Evolutionary conservation across 2,888 invertebrate species (phyloP), one percentile per base, ranked within the genome.

Genomic region (Melanotus villosus): DNA sequence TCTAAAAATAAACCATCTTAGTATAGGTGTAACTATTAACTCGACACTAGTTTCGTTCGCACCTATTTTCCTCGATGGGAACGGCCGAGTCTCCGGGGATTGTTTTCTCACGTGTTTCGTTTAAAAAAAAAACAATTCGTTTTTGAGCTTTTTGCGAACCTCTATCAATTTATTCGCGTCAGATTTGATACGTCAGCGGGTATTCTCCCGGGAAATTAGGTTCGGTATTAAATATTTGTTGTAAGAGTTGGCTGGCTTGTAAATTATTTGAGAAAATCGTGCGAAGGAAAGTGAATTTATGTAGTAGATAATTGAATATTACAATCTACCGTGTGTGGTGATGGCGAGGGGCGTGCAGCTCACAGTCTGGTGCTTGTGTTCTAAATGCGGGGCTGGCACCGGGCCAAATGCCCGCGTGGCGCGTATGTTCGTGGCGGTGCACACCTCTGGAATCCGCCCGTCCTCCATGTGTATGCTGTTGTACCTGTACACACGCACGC

Each of bases 401-500:
- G 60, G 67, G 80, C 82, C 82, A 82, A 78, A 74, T 79, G 79
- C 74, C 79, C 80, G 79, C 80, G 79, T 81, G 81, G 80, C 80
- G 78, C 75, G 79, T 80, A 78, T 78, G 78, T 79, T 78, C 74
- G 77, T 71, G 74, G 75, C 73, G 75, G 70, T 72, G 75, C 73
- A 78, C 76, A 75, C 76, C 75, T 76, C 76, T 75, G 76, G 75
- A 78, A 76, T 78, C 75, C 73, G 75, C 74, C 72, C 74, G 75
- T 72, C 74, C 71, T 72, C 72, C 68, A 68, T 71, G 66, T 73
- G 68, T 71, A 66, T 74, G 68, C 72, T 68, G 68, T 59, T 71
- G 68, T 66, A 69, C 72, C 72, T 71, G 67, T 68, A 62, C 50
- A 45, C 60, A 56, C 62, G 43, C 36, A 62, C 41, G 57, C 59